A percentile compares a stretch with the other conserved stretches of the same genome.
Evolutionary conservation across 2,888 invertebrate genomes (phyloP).

Genomic region (Ophion slaviceki): DNA sequence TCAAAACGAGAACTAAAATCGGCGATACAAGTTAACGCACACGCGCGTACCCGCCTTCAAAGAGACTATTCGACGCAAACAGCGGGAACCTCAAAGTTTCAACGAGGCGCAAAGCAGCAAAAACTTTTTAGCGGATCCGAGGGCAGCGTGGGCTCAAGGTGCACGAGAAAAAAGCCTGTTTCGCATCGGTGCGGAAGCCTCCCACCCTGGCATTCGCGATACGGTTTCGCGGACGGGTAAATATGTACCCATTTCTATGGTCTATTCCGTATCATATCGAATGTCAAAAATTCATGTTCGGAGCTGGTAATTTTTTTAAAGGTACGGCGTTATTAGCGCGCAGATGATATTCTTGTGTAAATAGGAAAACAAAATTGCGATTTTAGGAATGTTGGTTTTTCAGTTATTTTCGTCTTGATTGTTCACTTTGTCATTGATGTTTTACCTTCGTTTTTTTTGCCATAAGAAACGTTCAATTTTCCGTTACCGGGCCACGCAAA

Average conservation of each 20-base stretch:
- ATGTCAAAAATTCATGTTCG: neutral
- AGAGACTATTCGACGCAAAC: conserved; percentile 41
- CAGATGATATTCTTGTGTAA: no score
- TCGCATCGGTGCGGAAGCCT: conserved; percentile 17
- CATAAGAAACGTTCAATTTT: no score
- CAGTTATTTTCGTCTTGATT: no score
- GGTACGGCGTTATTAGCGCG: no score
- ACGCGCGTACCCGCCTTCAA: conserved; percentile 26
- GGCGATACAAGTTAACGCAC: conserved; percentile 30
- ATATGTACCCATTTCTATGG: neutral
- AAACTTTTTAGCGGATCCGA: neutral
- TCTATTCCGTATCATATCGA: neutral
- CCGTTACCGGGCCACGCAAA: no score
- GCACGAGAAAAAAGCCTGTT: conserved; percentile 37
- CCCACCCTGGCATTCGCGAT: conserved; percentile 9
- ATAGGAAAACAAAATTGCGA: no score
- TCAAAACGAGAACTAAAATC: conserved; percentile 22
- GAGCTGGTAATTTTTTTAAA: neutral
- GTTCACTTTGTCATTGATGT: no score
- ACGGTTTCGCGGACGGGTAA: conserved; percentile 5
- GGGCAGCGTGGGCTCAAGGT: conserved; percentile 1
- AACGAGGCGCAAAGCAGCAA: conserved; percentile 32
- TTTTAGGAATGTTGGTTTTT: no score
- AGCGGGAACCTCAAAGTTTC: conserved; percentile 37
- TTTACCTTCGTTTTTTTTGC: neutral